Evolutionary conservation across 2,113 vertebrate species (phyloP), one percentile per base, ranked within the genome.

Genomic region (Tonatia bakeri): DNA sequence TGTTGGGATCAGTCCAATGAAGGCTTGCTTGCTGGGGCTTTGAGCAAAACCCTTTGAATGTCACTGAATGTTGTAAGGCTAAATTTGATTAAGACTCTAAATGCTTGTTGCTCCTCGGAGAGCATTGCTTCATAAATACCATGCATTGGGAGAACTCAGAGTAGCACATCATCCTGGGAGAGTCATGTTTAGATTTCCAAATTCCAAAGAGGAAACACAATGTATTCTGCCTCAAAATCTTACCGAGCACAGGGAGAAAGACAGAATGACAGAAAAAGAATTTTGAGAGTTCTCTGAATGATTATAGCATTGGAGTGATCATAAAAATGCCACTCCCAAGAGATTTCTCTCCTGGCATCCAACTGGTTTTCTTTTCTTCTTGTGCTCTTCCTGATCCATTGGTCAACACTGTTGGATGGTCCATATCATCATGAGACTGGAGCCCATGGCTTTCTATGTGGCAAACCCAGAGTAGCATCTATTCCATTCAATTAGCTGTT

Each of bases 21-120:
- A 31, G 40, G 70, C 56, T 92, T 90, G 69, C 50, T 94, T 81
- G 47, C 70, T 77, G 72, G 81, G 36, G 47, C 73, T 97, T 72
- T 87, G 81, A 61, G 72, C n/a, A 95, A 77, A 97, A 95, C 40
- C 72, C 59, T 69, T 88, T 96, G 94, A 81, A 72, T 73, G 77
- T 7, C 11, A 0, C 31, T 6, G 13, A 87, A n/a, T 67, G 19
- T n/a, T 67, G 4, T n/a, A 67, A 73, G 84, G 65, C 65, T 72
- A 26, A 87, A 85, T 64, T 59, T 52, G 75, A 95, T 77, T 76
- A 92, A 73, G 84, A 64, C 36, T 26, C 20, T 43, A 36, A 79
- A 72, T 13, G 80, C 26, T 38, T 19, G 1, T 45, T 22, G 43
- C 56, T 80, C 90, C 50, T 88, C 54, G 52, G 87, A 92, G 65